Conservation (phyloP, 1,140 invertebrate species). For the Hyles vespertilio region DNA sequence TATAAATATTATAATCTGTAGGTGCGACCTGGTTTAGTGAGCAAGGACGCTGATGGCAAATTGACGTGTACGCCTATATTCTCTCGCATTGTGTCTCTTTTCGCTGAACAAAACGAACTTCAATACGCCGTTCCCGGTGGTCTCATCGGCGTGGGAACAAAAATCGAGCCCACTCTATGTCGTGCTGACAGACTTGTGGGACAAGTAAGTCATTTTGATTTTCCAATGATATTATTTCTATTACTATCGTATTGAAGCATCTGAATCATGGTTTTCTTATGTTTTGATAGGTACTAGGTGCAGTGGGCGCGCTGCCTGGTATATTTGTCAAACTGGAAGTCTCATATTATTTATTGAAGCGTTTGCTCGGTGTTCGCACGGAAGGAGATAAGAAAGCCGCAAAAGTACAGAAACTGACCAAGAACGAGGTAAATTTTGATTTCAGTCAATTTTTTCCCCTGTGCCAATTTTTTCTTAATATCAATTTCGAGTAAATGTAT, state of each 20-base stretch:
- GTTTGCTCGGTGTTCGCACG: slow-evolving; percentile 96
- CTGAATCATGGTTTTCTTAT: background rate
- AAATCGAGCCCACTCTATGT: slow-evolving; percentile 98
- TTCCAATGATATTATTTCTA: background rate
- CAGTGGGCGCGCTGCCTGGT: slow-evolving; percentile 95
- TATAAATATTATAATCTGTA: slow-evolving; percentile 80
- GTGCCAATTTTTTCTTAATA: background rate
- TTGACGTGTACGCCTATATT: slow-evolving; percentile 97
- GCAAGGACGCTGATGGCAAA: slow-evolving; percentile 97
- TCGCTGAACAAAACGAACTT: slow-evolving; percentile 98
- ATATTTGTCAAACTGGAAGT: slow-evolving; percentile 99
- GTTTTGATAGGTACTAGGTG: slow-evolving; percentile 87
- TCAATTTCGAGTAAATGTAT: background rate
- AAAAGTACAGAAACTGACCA: slow-evolving; percentile 94
- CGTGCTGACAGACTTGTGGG: slow-evolving; percentile 98
- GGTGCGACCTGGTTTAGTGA: slow-evolving; percentile 96
- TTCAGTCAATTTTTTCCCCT: slow-evolving; percentile 7
- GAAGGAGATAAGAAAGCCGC: slow-evolving; percentile 99
- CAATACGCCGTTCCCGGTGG: slow-evolving; percentile 99
- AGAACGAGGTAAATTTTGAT: slow-evolving; percentile 80
- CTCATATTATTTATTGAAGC: slow-evolving; percentile 96
- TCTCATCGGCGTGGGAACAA: slow-evolving; percentile 98
- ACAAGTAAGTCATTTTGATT: slow-evolving; percentile 75
- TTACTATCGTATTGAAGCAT: background rate
- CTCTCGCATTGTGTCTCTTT: slow-evolving; percentile 98